phyloP scores from a whole-genome alignment of 2,797 vertebrate genomes.

The Mustela erminea region DNA sequence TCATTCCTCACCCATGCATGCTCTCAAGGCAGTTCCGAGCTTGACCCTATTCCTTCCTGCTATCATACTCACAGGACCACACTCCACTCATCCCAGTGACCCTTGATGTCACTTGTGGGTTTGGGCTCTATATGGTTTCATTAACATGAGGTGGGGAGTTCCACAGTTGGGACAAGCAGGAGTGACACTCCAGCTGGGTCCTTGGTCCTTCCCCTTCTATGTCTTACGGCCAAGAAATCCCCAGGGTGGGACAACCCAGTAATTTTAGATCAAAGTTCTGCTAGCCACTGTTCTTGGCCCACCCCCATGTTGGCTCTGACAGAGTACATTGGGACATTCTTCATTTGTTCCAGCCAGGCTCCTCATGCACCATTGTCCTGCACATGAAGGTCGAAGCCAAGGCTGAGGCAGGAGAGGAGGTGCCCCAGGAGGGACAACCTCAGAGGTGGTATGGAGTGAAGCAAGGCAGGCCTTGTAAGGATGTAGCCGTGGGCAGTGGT shows the following conservation, averaged over 20 bases:
- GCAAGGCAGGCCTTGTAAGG: background rate
- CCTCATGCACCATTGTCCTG: background rate
- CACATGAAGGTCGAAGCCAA: background rate
- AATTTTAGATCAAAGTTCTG: background rate
- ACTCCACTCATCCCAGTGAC: background rate
- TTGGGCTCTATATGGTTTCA: too few species aligned
- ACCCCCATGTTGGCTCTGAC: accelerated
- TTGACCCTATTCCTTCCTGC: accelerated
- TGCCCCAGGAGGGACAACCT: background rate
- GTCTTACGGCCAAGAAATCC: background rate
- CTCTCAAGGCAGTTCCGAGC: too few species aligned
- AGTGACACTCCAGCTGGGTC: background rate
- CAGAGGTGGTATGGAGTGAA: accelerated
- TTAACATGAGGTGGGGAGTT: background rate
- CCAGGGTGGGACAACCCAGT: background rate
- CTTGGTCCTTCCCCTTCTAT: background rate
- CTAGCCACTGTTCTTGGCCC: background rate
- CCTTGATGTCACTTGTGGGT: too few species aligned
- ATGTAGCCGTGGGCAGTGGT: accelerated
- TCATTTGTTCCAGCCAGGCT: background rate
- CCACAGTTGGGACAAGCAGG: background rate
- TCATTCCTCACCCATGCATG: too few species aligned
- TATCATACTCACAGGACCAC: accelerated
- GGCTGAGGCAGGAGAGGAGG: background rate
- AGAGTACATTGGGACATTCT: accelerated